Percentiles rank a stretch among this genome's conserved stretches.
Evolutionary conservation across 2,797 vertebrate species (phyloP).

Genomic region (Gallinago stenura): DNA sequence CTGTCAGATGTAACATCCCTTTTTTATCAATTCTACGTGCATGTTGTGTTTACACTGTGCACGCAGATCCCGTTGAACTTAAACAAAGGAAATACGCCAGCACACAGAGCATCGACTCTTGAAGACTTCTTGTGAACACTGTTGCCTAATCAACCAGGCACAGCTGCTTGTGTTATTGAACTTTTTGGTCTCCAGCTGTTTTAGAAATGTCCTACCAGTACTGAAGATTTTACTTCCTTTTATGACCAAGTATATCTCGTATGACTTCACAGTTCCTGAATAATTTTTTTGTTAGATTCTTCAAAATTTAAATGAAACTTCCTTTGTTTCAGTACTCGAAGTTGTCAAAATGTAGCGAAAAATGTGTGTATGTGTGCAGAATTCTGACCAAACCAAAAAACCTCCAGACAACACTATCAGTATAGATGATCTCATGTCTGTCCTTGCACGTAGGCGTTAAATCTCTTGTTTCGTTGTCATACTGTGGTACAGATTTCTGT

Average conservation of each 20-base stretch:
- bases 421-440: neutral
- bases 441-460: neutral
- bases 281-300: neutral
- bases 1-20: accelerated
- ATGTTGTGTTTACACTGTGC: neutral
- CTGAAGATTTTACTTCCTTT: neutral
- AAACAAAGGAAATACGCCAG: neutral
- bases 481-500: neutral
- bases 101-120: neutral
- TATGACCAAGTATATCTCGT: neutral
- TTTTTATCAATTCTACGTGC: neutral
- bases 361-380: neutral
- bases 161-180: neutral
- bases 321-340: neutral
- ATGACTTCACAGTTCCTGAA: neutral
- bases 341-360: neutral
- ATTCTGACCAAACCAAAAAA: neutral
- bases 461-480: neutral
- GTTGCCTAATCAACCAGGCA: neutral
- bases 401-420: neutral
- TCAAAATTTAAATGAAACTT: neutral
- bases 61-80: neutral
- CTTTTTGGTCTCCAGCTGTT: neutral
- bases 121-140: neutral
- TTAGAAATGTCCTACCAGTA: neutral